Evolutionary conservation across 2,888 invertebrate species (phyloP), one percentile per base, ranked within the genome.

Genomic region (Willowsia nigromaculata): DNA sequence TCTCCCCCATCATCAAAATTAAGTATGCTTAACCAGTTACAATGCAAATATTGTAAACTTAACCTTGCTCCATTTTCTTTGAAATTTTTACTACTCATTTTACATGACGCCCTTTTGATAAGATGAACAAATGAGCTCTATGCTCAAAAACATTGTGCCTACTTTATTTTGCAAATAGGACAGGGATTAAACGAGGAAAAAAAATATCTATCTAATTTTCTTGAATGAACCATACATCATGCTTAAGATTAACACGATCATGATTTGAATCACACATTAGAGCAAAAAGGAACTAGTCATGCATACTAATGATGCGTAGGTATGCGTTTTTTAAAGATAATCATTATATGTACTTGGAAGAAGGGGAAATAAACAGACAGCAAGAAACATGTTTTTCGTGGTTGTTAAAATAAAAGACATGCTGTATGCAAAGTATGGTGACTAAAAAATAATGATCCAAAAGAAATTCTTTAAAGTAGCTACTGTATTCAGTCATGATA

Each of bases 271-370:
- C 6, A 13, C 15, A 62, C 11, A 11, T 62, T 27, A 13, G 30
- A 53, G 18, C 5, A 62, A 62, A 62, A 22, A 62, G 59, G 59
- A 30, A 62, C 59, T 62, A 62, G 59, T 62, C 59, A 62, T 62
- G 59, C 59, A 62, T 62, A 62, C 59, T 62, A 62, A 62, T 62
- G 59, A 62, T 62, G 59, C 13, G 30, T 62, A 27, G 25, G 59
- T 22, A 50, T 50, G 50, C 15, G n/a, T 4, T 50, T 50, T n/a
- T 27, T 27, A 3, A 62, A 15, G 59, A 62, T 62, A 62, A 62
- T 62, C 18, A 62, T 62, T 25, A 27, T 30, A 13, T 62, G 59
- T 62, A 27, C 9, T 62, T 27, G 18, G 56, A 7, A 18, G 59
- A 22, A 62, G 27, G 59, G 53, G 53, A 53, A 53, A 53, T 53